These are phyloP conservation scores for Eupithecia centaureata DNA, from an alignment of 2,888 invertebrate species.

Conservation along the genomic window DNA sequence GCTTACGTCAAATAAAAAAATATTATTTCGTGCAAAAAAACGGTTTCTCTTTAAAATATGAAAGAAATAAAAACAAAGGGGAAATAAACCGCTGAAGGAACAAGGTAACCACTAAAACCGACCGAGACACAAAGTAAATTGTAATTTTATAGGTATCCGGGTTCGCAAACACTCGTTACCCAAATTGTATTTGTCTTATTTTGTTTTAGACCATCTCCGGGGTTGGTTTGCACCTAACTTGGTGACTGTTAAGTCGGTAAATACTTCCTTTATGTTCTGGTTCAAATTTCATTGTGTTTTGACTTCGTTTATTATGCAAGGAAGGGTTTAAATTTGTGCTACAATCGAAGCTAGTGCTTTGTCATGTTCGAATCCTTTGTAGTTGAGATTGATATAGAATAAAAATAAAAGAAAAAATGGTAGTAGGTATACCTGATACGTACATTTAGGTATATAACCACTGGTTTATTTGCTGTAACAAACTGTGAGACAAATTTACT, in stretches of 20 bases:
- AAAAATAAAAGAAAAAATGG: not conserved
- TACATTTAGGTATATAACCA: too few relatives aligned
- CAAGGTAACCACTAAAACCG: conserved; percentile 49
- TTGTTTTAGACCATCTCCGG: conserved; percentile 49
- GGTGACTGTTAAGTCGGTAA: conserved; percentile 41
- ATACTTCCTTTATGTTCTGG: conserved; percentile 36
- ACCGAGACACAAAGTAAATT: conserved; percentile 57
- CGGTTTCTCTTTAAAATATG: conserved; percentile 14
- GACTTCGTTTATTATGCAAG: conserved; percentile 12
- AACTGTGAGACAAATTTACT: not conserved
- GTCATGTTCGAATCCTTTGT: not conserved
- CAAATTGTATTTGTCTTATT: conserved; percentile 70
- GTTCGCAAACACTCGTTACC: conserved; percentile 66
- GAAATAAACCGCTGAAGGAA: conserved; percentile 42
- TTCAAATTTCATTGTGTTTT: conserved; percentile 33
- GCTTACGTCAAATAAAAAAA: not conserved
- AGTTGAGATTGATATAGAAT: not conserved
- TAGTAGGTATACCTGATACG: too few relatives aligned
- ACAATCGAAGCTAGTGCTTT: not conserved
- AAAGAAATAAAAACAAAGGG: conserved; percentile 33
- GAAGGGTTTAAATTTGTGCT: not conserved
- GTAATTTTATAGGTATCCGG: conserved; percentile 60
- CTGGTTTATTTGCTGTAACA: not conserved
- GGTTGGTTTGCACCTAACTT: conserved; percentile 48
- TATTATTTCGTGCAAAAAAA: not conserved